Base-by-base conservation (phyloP, 2,888 invertebrate species). In the Diabrotica balteata region DNA sequence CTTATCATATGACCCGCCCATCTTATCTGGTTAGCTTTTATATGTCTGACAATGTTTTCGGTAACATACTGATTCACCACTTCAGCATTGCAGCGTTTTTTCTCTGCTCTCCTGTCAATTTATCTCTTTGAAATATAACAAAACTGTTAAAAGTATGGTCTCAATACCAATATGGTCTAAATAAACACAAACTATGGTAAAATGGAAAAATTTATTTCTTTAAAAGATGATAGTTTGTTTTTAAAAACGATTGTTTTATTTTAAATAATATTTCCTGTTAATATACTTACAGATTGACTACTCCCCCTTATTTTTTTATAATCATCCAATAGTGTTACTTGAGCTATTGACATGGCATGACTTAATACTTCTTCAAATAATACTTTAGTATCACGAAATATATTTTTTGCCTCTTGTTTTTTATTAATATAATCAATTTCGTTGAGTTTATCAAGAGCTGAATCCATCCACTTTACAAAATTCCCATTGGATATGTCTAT, bases 241-340 rank as follows among this genome's bases (percentile, higher is more conserved):
- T 32, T 10, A 22, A 32, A 9, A 8, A 44, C 17, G 55, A 60
- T 11, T 32, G 32, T 32, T 32, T 32, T 32, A 32, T 32, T 32
- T 32, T 2, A 32, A 32, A 5, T 32, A 32, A 32, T 32, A 32
- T 32, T 32, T 32, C 32, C 4, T 4, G 2, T 32, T 42, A 44
- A 58, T n/a, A 43, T 66, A 73, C 82, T 79, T 82, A 88, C 88
- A 75, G 87, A 85, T 84, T 87, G 87, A 72, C 87, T 86, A 46
- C 87, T 81, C 17, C 87, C 87, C 79, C 86, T 86, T 10, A 88
- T 84, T 69, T 86, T 81, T 74, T 79, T 78, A 45, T 73, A 77
- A 75, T 84, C 83, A 43, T 81, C 78, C 22, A 69, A 67, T 22
- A 79, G 68, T 10, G 81, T 75, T 42, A 84, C 80, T 75, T 84